phyloP scores from a whole-genome alignment of 35 echinoderm and acorn worm genomes.

The Apostichopus parvimensis region DNA sequence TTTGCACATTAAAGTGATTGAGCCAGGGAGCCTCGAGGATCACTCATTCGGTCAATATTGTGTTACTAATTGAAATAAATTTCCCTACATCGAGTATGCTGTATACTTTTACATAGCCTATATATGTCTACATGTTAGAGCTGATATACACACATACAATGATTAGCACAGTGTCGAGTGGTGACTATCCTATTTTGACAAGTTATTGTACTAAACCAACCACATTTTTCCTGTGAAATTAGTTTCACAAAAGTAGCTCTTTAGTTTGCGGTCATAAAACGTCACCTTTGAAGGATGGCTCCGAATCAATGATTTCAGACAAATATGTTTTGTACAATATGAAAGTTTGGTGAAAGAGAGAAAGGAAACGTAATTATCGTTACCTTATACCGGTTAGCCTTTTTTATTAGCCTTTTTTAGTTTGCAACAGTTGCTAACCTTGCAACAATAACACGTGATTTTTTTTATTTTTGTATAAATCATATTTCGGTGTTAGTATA shows the following conservation, averaged over 20 bases:
- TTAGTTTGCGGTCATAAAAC: background rate
- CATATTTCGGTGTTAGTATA: no score
- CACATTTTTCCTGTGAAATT: background rate
- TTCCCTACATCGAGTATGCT: no score
- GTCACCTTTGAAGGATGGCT: background rate
- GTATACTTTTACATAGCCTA: background rate
- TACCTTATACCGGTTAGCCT: no score
- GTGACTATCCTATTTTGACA: background rate
- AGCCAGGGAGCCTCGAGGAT: no score
- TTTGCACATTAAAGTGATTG: no score
- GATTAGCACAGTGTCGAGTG: background rate
- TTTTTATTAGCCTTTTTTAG: no score
- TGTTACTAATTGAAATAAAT: no score
- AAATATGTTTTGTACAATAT: background rate
- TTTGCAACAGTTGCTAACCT: no score
- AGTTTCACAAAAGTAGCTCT: background rate
- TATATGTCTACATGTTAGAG: background rate
- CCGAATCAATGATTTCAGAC: background rate
- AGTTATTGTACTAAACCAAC: background rate
- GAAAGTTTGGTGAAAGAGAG: background rate
- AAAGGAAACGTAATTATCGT: background rate
- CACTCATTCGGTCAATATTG: no score
- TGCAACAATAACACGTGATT: no score
- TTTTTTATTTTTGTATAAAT: no score
- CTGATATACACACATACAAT: background rate